Percentiles rank a stretch among this genome's conserved stretches.
These are phyloP conservation scores for Sturnus vulgaris DNA, from an alignment of 2,113 vertebrate genomes.

Conservation along the genomic window DNA sequence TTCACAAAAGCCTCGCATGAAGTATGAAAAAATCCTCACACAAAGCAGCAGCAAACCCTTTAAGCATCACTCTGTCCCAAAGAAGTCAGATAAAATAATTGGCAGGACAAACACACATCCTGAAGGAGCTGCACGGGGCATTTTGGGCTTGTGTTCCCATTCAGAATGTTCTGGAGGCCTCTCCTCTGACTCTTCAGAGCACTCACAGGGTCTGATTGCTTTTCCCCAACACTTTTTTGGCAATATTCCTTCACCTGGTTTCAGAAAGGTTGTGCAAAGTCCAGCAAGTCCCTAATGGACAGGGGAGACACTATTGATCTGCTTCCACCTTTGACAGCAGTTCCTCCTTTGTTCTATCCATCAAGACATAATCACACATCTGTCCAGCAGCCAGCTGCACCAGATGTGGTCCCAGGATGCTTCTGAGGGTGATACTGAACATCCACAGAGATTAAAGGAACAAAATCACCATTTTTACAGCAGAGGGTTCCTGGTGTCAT, in stretches of 20 bases:
- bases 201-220: not conserved
- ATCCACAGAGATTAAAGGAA: not conserved
- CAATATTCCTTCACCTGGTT: not conserved
- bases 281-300: accelerated
- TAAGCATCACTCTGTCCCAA: not conserved
- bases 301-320: not conserved
- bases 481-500: not conserved
- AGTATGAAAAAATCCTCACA: not conserved
- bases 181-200: not conserved
- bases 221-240: not conserved
- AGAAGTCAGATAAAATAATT: not conserved
- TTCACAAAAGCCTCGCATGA: not conserved
- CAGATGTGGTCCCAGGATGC: not conserved
- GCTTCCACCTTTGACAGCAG: not conserved
- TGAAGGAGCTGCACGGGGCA: not conserved
- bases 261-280: not conserved
- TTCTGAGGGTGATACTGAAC: not conserved
- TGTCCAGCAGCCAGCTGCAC: not conserved
- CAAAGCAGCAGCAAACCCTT: not conserved
- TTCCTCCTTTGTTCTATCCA: not conserved
- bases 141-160: not conserved
- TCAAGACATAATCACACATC: not conserved
- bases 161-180: not conserved
- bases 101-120: not conserved
- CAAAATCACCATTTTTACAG: not conserved